These are phyloP conservation scores for Leptinotarsa tumamoca DNA, from an alignment of 2,888 invertebrate species.

Conservation along the genomic window DNA sequence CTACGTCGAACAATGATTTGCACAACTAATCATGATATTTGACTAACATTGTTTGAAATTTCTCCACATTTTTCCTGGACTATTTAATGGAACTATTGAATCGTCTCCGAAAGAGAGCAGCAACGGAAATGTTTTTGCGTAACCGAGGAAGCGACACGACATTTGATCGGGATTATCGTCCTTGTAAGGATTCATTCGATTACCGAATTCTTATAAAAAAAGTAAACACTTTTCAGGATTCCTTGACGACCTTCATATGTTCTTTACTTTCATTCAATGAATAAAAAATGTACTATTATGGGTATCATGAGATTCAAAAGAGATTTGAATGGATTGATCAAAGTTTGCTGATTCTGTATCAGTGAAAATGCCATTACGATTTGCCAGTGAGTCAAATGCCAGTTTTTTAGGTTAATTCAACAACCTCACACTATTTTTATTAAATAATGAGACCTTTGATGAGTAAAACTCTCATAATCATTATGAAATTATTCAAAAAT, in stretches of 20 bases:
- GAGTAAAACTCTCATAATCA: too few relatives aligned
- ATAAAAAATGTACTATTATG: not conserved
- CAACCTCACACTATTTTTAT: too few relatives aligned
- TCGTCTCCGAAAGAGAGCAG: not conserved
- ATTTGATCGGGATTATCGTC: not conserved
- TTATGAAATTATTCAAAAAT: too few relatives aligned
- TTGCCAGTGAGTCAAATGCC: too few relatives aligned
- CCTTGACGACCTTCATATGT: not conserved
- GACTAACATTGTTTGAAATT: not conserved
- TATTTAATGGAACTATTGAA: not conserved
- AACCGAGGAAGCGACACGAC: not conserved
- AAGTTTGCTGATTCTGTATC: too few relatives aligned
- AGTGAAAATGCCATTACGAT: too few relatives aligned
- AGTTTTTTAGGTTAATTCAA: too few relatives aligned
- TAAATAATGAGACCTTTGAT: too few relatives aligned
- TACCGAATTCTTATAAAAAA: constrained; percentile 19
- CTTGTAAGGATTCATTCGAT: constrained; percentile 1
- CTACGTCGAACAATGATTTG: too few relatives aligned
- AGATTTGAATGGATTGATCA: too few relatives aligned
- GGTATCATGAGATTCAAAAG: too few relatives aligned
- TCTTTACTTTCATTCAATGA: not conserved
- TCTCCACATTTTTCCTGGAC: not conserved
- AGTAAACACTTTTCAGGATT: not conserved
- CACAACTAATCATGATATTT: too few relatives aligned
- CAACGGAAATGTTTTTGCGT: constrained; percentile 11